Evolutionary conservation across 2,797 vertebrate species (phyloP), one percentile per base, ranked within the genome.

Genomic region (Nyctalus aviator): DNA sequence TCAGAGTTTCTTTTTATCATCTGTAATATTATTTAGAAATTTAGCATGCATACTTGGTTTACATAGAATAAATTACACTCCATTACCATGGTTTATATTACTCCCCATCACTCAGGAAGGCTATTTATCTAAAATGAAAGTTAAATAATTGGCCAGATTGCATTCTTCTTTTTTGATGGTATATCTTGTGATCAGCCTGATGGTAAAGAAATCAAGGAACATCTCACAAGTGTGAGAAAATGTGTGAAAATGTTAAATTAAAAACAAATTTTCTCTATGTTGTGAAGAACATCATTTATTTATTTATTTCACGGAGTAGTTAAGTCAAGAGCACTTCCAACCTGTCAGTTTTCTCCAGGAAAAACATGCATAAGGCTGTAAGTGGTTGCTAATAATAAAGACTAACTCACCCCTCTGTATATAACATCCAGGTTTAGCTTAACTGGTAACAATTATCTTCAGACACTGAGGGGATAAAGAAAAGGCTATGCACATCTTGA

Each of bases 1-100:
- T 88, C 59, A 68, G 41, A 90, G 2, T 62, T 21, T 86, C 37
- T 37, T 79, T 95, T 57, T 48, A 94, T 55, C 35, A 73, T 44
- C 41, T 35, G 5, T 78, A 62, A 20, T 57, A 50, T 5, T 41
- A 75, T 75, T 90, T 86, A 73, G 7, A 88, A 81, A 25, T 57
- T 71, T 69, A 77, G 4, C 18, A 84, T 72, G 27, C 2, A 72
- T n/a, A 17, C 92, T 91, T 78, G 20, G 15, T 84, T 96, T 93
- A 30, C 4, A 37, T 64, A 37, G 81, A 50, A 64, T 30, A 41
- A 90, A 66, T 66, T 81, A 25, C 2, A 15, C 32, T 82, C 23
- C 12, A 17, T 77, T 48, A 83, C 18, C 21, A 86, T 4, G 27
- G 32, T 55, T 64, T 53, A 32, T 76, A 84, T 55, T 85, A 89